Percentiles rank a stretch among this genome's conserved stretches.
phyloP scores from a whole-genome alignment of 2,797 vertebrate species.

The Crocodylus rhombifer region DNA sequence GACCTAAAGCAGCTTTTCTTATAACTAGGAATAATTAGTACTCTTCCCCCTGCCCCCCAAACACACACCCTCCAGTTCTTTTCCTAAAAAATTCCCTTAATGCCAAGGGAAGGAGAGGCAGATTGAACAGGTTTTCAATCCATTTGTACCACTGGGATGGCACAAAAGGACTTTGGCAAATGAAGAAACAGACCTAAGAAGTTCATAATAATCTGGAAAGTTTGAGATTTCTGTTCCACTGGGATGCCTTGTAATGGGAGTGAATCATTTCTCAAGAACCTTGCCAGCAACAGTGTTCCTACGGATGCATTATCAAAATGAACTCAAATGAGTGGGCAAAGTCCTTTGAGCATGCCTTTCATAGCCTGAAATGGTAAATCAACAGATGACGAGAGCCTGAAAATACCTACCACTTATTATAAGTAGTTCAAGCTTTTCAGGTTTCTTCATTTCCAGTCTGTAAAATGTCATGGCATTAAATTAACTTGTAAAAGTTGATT shows the following conservation, averaged over 20 bases:
- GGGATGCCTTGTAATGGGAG: not conserved
- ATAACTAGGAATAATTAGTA: not conserved
- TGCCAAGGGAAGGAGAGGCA: no score
- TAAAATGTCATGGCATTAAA: conserved; percentile 71
- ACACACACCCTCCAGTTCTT: not conserved
- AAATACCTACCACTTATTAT: conserved; percentile 64
- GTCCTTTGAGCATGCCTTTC: conserved; percentile 59
- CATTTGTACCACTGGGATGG: not conserved
- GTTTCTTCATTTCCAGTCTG: conserved; percentile 75
- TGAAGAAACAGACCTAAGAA: no score
- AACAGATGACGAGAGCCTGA: conserved; percentile 64
- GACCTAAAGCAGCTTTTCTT: not conserved
- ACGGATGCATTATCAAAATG: conserved; percentile 54
- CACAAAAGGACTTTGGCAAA: no score
- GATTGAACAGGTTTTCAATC: no score
- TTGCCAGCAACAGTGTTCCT: conserved; percentile 48
- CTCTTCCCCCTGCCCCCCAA: not conserved
- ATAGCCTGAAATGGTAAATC: conserved; percentile 68
- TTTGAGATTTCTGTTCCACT: not conserved
- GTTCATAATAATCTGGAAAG: not conserved
- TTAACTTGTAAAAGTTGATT: conserved; percentile 71
- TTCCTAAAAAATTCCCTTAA: no score
- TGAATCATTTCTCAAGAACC: conserved; percentile 3
- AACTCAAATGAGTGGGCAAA: conserved; percentile 42
- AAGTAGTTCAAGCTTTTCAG: conserved; percentile 66